Conservation (phyloP, 2,797 vertebrate species). For the Nannoperca australis region DNA sequence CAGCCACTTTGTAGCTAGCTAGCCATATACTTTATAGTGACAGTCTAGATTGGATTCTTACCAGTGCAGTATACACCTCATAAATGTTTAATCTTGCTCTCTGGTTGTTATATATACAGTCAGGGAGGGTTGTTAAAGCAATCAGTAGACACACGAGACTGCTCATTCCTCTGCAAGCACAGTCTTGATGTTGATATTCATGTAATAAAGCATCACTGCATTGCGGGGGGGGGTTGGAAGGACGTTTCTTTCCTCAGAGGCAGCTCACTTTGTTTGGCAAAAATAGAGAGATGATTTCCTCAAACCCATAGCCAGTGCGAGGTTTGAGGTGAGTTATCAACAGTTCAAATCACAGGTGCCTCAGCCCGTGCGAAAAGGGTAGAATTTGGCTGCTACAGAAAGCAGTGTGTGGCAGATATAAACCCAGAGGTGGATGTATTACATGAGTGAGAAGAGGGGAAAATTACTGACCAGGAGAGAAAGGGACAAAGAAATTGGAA, state of each 20-base stretch:
- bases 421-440: slow-evolving; percentile 51
- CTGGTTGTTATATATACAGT: slow-evolving; percentile 80
- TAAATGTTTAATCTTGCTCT: slow-evolving; percentile 85
- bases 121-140: slow-evolving; percentile 72
- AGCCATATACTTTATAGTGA: slow-evolving; percentile 76
- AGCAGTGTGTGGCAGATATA: slow-evolving; percentile 23
- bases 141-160: slow-evolving; percentile 61
- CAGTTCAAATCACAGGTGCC: slow-evolving; percentile 59
- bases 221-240: slow-evolving; percentile 26
- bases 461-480: slow-evolving; percentile 54
- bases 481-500: slow-evolving; percentile 51
- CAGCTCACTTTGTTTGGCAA: slow-evolving; percentile 35
- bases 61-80: slow-evolving; percentile 78
- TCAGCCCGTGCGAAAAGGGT: slow-evolving; percentile 10
- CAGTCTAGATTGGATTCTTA: slow-evolving; percentile 80
- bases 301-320: slow-evolving; percentile 18
- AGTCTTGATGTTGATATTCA: slow-evolving; percentile 52
- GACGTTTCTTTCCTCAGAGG: slow-evolving; percentile 18
- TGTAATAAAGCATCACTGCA: slow-evolving; percentile 47
- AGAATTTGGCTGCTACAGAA: slow-evolving; percentile 32
- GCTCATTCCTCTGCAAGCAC: slow-evolving; percentile 45
- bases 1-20: slow-evolving; percentile 72
- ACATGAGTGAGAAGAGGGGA: slow-evolving; percentile 42
- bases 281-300: slow-evolving; percentile 54
- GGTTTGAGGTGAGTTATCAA: slow-evolving; percentile 49